These are phyloP conservation scores for Melanocharis versteri DNA, from an alignment of 2,113 vertebrate species.

Conservation along the genomic window DNA sequence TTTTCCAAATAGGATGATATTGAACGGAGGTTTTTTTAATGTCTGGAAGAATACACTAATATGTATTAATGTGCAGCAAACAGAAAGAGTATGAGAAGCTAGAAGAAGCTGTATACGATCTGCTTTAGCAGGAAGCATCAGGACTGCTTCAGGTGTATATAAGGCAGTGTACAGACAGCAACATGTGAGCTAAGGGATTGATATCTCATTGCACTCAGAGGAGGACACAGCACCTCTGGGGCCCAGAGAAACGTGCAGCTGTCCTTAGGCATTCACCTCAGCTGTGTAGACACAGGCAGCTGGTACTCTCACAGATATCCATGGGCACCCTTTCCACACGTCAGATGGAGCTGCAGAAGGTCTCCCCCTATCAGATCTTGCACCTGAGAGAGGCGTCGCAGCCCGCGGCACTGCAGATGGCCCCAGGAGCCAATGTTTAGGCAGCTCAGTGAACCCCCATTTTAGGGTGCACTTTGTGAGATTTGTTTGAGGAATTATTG, in stretches of 20 bases:
- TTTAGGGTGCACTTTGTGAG: neutral
- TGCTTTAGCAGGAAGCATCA: neutral
- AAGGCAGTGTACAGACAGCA: neutral
- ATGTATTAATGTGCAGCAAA: neutral
- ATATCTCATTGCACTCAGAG: neutral
- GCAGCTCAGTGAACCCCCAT: neutral
- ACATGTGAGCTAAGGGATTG: neutral
- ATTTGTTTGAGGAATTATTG: neutral
- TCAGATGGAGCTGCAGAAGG: neutral
- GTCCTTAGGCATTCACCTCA: neutral
- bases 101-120: neutral
- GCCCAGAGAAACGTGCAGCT: neutral
- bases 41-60: neutral
- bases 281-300: neutral
- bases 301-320: neutral
- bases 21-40: neutral
- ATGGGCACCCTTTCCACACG: neutral
- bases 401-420: fast-evolving
- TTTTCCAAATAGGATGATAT: neutral
- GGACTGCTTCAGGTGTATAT: neutral
- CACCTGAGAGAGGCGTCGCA: neutral
- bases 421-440: neutral
- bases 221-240: neutral
- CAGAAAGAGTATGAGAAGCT: neutral
- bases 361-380: neutral